Conservation (phyloP, 2,888 invertebrate genomes). For the Petrolisthes manimaculis region DNA sequence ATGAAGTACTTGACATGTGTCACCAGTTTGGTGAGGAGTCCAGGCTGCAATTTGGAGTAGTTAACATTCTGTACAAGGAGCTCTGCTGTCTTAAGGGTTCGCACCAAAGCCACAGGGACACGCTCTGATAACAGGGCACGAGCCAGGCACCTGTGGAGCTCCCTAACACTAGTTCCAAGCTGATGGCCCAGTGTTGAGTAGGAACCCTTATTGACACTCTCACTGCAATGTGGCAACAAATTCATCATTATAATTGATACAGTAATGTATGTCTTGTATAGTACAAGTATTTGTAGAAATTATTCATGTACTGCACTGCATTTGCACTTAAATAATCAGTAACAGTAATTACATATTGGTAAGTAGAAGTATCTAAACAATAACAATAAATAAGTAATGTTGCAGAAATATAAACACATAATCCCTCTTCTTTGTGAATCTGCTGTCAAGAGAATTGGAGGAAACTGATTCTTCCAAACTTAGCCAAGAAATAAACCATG, state of each 20-base stretch:
- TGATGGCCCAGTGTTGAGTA: slow-evolving; percentile 63
- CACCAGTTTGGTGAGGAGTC: slow-evolving; percentile 56
- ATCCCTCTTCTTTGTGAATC: too few species aligned
- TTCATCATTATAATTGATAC: not conserved
- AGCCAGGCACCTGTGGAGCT: slow-evolving; percentile 60
- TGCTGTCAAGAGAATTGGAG: too few species aligned
- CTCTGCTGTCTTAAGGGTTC: slow-evolving; percentile 60
- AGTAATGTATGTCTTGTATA: not conserved
- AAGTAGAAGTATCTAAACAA: too few species aligned
- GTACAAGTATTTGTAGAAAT: not conserved
- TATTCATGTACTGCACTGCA: not conserved
- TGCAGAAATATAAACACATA: too few species aligned
- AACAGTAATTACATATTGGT: too few species aligned
- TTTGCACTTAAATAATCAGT: too few species aligned
- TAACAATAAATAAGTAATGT: too few species aligned
- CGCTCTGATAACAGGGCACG: slow-evolving; percentile 59
- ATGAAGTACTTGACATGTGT: slow-evolving; percentile 63
- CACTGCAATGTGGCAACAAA: slow-evolving; percentile 22
- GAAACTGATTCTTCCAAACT: not conserved
- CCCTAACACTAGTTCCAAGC: slow-evolving; percentile 56
- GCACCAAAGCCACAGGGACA: slow-evolving; percentile 49
- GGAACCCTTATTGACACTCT: slow-evolving; percentile 33
- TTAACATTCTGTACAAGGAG: slow-evolving; percentile 63
- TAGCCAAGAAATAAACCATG: too few species aligned
- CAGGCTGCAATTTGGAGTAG: slow-evolving; percentile 58